Percentiles rank a stretch among this genome's conserved stretches.
These are phyloP conservation scores for Phenganax stokvisi DNA, from an alignment of 92 coral and sea anemone genomes.

Conservation along the genomic window DNA sequence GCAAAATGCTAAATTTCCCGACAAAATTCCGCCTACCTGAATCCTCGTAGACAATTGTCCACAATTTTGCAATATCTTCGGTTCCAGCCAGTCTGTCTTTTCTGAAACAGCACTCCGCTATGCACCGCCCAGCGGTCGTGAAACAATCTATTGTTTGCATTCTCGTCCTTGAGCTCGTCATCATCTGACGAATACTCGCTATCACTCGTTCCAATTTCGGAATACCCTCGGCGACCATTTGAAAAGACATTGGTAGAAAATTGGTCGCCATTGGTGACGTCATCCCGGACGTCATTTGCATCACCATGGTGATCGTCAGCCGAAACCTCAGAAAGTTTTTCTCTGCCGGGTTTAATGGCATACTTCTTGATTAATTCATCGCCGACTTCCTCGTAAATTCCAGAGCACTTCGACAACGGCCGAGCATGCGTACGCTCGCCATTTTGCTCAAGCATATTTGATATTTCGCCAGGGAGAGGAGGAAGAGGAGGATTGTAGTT, in stretches of 20 bases:
- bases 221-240: slow-evolving; percentile 22
- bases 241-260: background rate
- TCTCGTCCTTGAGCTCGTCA: slow-evolving; percentile 26
- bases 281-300: background rate
- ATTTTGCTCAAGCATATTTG: slow-evolving; percentile 1
- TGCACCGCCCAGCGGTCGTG: slow-evolving; percentile 75
- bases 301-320: background rate
- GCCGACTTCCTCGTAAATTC: slow-evolving; percentile 35
- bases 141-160: slow-evolving; percentile 53
- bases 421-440: background rate
- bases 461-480: slow-evolving; percentile 58
- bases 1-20: background rate
- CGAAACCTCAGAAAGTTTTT: background rate
- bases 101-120: slow-evolving; percentile 87
- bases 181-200: slow-evolving; percentile 34
- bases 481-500: slow-evolving; percentile 90
- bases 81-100: slow-evolving; percentile 81
- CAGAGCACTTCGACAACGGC: slow-evolving; percentile 22
- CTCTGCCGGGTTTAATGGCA: background rate
- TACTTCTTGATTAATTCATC: slow-evolving; percentile 13
- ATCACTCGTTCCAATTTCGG: slow-evolving; percentile 29
- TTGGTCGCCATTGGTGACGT: background rate
- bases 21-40: slow-evolving; percentile 53
- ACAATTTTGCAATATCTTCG: slow-evolving; percentile 83
- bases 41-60: slow-evolving; percentile 63